Evolutionary conservation across 2,797 vertebrate species (phyloP).

Genomic region (Ceyx erithaca): DNA sequence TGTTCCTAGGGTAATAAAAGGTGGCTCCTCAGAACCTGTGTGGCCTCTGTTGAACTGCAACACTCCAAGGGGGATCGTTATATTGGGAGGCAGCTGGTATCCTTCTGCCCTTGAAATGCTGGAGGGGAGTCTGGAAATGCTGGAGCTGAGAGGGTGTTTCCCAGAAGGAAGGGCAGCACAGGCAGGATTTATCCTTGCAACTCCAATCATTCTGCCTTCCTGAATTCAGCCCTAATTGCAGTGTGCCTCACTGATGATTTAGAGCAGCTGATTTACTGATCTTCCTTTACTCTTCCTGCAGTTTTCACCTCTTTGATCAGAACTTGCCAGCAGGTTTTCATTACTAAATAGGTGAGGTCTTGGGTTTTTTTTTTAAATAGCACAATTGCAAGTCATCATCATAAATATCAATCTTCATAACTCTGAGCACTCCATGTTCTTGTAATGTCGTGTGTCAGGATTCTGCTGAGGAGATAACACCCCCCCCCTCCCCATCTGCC

Average conservation of each 20-base stretch:
- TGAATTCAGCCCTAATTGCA: conserved; percentile 52
- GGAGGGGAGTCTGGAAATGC: not conserved
- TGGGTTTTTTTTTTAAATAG: conserved; percentile 38
- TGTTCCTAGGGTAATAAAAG: not conserved
- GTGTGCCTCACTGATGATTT: conserved; percentile 39
- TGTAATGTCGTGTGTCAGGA: conserved; percentile 25
- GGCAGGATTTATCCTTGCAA: conserved; percentile 11
- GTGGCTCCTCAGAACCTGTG: not conserved
- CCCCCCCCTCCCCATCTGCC: not conserved
- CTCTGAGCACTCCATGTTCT: conserved; percentile 26
- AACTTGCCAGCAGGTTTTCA: conserved; percentile 66
- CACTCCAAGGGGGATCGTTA: not conserved
- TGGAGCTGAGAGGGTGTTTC: not conserved
- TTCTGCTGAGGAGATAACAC: not conserved
- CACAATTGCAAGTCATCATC: conserved; percentile 54
- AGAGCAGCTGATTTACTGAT: conserved; percentile 58
- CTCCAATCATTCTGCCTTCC: conserved; percentile 24
- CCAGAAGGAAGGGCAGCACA: conserved; percentile 27
- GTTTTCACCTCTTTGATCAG: conserved; percentile 57
- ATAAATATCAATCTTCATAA: conserved; percentile 62
- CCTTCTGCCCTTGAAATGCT: not conserved
- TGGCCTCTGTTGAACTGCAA: not conserved
- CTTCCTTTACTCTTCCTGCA: conserved; percentile 63
- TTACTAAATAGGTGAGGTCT: conserved; percentile 49
- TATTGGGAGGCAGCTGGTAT: not conserved